Conservation (phyloP, 2,888 invertebrate species). For the Synanthedon formicaeformis region DNA sequence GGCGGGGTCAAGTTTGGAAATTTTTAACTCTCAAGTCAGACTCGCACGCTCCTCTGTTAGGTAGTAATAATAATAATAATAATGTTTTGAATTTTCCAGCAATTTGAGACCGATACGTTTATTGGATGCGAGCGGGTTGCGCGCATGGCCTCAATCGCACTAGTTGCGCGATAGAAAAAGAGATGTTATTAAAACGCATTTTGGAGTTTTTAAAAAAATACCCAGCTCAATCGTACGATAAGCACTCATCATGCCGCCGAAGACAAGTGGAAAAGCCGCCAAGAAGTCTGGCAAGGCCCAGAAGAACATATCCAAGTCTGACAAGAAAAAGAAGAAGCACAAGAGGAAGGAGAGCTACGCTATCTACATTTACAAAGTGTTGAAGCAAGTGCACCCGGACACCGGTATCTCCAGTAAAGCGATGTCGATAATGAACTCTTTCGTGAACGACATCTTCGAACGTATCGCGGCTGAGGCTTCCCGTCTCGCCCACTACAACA, state of each 20-base stretch:
- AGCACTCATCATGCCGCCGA: slow-evolving; percentile 24
- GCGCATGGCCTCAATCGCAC: too few relatives aligned
- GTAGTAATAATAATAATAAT: too few relatives aligned
- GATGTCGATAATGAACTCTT: slow-evolving; percentile 79
- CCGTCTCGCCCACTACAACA: slow-evolving; percentile 74
- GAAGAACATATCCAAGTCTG: slow-evolving; percentile 68
- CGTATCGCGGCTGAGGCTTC: slow-evolving; percentile 75
- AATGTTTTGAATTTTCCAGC: too few relatives aligned
- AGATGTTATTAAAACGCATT: too few relatives aligned
- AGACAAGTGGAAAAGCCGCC: slow-evolving; percentile 45
- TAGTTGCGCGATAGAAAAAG: too few relatives aligned
- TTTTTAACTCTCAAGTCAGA: too few relatives aligned
- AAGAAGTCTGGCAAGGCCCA: slow-evolving; percentile 70
- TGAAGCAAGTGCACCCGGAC: slow-evolving; percentile 77
- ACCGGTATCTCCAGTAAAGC: slow-evolving; percentile 62
- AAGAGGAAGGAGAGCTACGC: slow-evolving; percentile 71
- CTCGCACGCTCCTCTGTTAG: too few relatives aligned
- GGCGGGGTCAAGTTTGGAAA: too few relatives aligned
- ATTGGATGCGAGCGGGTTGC: too few relatives aligned
- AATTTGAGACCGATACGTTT: too few relatives aligned
- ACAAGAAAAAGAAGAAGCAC: slow-evolving; percentile 69
- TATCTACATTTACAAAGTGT: slow-evolving; percentile 74
- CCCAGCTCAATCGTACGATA: not conserved
- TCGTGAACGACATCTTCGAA: slow-evolving; percentile 80
- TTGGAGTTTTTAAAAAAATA: not conserved